Evolutionary conservation across 2,888 invertebrate species (phyloP), one percentile per base, ranked within the genome.

Genomic region (Tiphia femorata): DNA sequence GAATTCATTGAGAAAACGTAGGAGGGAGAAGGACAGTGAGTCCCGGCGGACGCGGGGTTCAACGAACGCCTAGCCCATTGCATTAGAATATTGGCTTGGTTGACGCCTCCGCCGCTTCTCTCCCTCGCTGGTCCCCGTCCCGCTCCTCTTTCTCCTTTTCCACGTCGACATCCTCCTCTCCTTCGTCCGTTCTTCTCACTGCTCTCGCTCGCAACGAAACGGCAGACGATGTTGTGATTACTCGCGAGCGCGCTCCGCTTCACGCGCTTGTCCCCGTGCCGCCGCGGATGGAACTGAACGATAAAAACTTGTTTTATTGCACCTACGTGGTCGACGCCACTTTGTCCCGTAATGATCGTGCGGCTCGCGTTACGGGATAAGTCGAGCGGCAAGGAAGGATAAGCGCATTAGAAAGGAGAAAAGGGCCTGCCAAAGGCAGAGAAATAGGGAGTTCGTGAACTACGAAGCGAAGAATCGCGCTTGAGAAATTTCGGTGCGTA

Each of bases 1-100:
- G 33, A 48, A 48, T 67, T 61, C 61, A 64, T 61, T 61, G 69
- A 59, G 59, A 58, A 44, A 59, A 58, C 50, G 63, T 46, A 43
- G 38, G 53, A 54, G 67, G 60, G 62, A 41, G 58, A 68, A 65
- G 2, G 16, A 47, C 50, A 59, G 53, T 51, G 59, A 43, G 53
- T 58, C 57, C 57, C 57, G 61, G 58, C 60, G 68, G 62, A 64
- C 51, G 49, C 30, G 52, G 64, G 67, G 78, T 79, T 78, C 77
- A 78, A 78, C 68, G 75, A 72, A 76, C 76, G 75, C 76, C 74
- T 67, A 76, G 71, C 78, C 76, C 72, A 75, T 69, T 73, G 65
- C 67, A 74, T 74, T 78, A 76, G 78, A 78, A 77, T 78, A 78
- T 78, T 73, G 72, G 67, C 75, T 72, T 70, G 69, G 64, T 70